Evolutionary conservation across 2,888 invertebrate genomes (phyloP), one percentile per base, ranked within the genome.

Genomic region (Cepaea hortensis): DNA sequence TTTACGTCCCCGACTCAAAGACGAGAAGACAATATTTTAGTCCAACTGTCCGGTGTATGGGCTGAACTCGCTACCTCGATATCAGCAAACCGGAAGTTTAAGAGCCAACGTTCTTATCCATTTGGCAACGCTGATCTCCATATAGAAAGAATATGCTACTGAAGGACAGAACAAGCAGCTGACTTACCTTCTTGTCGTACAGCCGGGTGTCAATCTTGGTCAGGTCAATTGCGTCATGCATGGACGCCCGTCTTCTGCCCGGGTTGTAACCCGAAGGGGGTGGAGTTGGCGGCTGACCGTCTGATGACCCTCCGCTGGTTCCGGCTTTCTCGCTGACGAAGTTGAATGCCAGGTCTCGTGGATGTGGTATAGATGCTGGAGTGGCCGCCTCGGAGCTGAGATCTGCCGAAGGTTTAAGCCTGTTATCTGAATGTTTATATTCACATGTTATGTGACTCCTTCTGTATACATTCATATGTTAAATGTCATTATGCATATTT

Each of bases 141-240:
- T 35, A 35, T 0, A 35, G 35, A 1, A 35, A 35, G 35, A 35
- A 35, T 35, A 35, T 35, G 65, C 13, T 18, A 46, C 50, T 1
- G 11, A 20, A n/a, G 23, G n/a, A 81, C 61, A 61, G 62, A 81
- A 62, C 18, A 77, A 18, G 4, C 11, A n/a, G 0, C 50, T n/a
- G n/a, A 88, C 90, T 85, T 88, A 93, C 93, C 91, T 91, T 91
- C 88, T 92, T 91, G 83, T 93, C 93, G 84, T 94, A 94, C 3
- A 94, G 90, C 48, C 92, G 91, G 9, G 93, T 91, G 92, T 94
- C 93, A 46, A 94, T 93, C 88, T 93, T 93, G 75, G 92, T 91
- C 91, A 96, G 96, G 92, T 96, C 96, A 89, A 96, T 94, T 90
- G 96, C 96, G 81, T 96, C 96, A 90, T 96, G 96, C 96, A 96